Conservation (phyloP, 2,888 invertebrate species). For the Drosophila neutralis region DNA sequence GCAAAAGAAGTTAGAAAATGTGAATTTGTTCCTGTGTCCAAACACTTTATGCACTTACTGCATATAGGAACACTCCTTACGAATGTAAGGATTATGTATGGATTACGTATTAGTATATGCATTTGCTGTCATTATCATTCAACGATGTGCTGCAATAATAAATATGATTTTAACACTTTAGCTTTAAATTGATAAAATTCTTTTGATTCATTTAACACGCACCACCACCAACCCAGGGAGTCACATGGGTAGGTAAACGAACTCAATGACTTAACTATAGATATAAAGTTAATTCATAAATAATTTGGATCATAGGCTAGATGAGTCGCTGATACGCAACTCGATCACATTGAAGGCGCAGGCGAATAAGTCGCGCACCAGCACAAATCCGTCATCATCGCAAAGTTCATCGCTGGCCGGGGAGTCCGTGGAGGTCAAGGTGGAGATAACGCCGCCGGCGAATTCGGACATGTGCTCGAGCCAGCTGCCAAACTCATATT, state of each 20-base stretch:
- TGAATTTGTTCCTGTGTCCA: too few relatives aligned
- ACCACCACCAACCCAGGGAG: constrained; percentile 85
- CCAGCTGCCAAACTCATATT: constrained; percentile 83
- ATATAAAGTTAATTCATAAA: not conserved
- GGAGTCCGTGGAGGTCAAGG: constrained; percentile 84
- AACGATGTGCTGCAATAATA: not conserved
- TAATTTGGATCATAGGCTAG: constrained; percentile 85
- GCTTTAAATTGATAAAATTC: not conserved
- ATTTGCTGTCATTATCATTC: not conserved
- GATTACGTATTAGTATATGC: not conserved
- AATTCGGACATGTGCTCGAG: constrained; percentile 79
- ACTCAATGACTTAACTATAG: too few relatives aligned
- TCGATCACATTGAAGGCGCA: constrained; percentile 85
- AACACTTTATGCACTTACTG: not conserved
- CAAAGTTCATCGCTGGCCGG: constrained; percentile 84
- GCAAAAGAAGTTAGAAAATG: too few relatives aligned
- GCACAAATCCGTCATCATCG: constrained; percentile 84
- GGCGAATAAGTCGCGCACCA: constrained; percentile 83
- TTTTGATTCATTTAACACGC: constrained; percentile 8
- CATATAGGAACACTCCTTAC: not conserved
- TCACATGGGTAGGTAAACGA: constrained; percentile 87
- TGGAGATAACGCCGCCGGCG: constrained; percentile 84
- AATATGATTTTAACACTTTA: not conserved
- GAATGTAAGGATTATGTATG: too few relatives aligned
- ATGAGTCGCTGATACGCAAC: constrained; percentile 87